Evolutionary conservation across 1,140 invertebrate species (phyloP).

Genomic region (Drosophila repleta): DNA sequence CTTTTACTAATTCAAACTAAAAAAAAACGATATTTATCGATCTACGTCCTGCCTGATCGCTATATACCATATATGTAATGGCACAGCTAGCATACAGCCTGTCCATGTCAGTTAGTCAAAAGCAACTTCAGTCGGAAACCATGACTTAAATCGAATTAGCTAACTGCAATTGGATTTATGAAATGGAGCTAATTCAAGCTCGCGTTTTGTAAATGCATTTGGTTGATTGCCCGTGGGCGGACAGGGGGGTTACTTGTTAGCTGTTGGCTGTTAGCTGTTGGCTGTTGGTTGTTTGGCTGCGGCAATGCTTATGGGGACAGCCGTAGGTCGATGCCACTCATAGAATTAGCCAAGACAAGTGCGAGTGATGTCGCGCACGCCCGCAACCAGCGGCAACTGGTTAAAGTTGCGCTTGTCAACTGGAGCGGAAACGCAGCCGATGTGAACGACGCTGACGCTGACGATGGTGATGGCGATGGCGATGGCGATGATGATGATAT

Average conservation of each 20-base stretch:
- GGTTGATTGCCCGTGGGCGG: too few species aligned
- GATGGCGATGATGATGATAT: slow-evolving; percentile 40
- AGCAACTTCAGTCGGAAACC: too few species aligned
- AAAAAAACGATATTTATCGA: too few species aligned
- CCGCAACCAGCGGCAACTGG: slow-evolving; percentile 35
- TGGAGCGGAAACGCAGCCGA: slow-evolving; percentile 64
- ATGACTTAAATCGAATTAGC: neutral
- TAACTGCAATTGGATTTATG: neutral
- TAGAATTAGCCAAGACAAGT: slow-evolving; percentile 44
- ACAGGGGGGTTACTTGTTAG: too few species aligned
- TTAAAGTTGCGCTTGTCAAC: slow-evolving; percentile 43
- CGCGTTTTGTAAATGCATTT: neutral
- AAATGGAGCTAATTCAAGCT: neutral
- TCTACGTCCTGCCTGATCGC: too few species aligned
- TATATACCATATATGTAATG: too few species aligned
- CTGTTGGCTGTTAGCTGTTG: neutral
- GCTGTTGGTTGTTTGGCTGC: neutral
- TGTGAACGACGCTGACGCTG: slow-evolving; percentile 3
- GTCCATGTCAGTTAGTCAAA: too few species aligned
- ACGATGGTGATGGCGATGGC: slow-evolving; percentile 5
- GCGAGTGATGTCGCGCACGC: slow-evolving; percentile 38
- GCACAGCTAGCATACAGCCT: too few species aligned
- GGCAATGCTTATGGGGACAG: neutral
- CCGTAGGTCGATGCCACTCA: slow-evolving; percentile 18
- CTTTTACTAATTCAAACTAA: too few species aligned